Conservation (phyloP, 2,888 invertebrate genomes). For the Stenodera caucasica region DNA sequence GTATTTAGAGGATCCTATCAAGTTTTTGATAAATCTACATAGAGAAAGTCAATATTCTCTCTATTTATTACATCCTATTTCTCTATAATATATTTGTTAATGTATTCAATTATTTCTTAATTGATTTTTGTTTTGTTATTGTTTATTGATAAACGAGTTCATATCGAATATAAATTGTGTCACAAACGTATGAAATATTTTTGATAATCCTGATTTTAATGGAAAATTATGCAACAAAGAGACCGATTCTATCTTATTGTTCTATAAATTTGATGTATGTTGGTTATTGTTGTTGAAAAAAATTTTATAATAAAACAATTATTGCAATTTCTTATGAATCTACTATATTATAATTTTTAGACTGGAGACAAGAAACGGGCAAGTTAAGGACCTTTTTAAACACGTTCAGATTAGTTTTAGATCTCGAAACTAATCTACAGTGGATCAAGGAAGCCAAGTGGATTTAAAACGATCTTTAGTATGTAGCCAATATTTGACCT, state of each 20-base stretch:
- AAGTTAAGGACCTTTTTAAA: no score
- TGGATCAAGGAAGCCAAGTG: no score
- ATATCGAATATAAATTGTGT: background rate
- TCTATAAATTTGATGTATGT: background rate
- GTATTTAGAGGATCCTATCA: background rate
- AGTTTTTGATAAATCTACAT: background rate
- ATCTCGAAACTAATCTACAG: no score
- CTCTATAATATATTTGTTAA: background rate
- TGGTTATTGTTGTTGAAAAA: background rate
- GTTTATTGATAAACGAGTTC: background rate
- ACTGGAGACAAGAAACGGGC: no score
- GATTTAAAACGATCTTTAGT: no score
- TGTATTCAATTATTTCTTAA: background rate
- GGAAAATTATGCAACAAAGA: conserved; percentile 1
- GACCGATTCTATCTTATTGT: conserved; percentile 1
- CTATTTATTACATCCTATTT: background rate
- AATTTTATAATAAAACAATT: background rate
- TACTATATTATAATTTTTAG: no score
- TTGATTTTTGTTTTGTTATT: background rate
- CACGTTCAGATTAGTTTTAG: no score
- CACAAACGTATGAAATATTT: background rate
- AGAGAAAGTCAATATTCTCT: background rate
- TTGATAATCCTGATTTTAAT: background rate
- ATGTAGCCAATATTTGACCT: no score
- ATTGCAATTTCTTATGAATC: no score